Evolutionary conservation across 2,797 vertebrate genomes (phyloP).

Genomic region (Gobio occitaniae): DNA sequence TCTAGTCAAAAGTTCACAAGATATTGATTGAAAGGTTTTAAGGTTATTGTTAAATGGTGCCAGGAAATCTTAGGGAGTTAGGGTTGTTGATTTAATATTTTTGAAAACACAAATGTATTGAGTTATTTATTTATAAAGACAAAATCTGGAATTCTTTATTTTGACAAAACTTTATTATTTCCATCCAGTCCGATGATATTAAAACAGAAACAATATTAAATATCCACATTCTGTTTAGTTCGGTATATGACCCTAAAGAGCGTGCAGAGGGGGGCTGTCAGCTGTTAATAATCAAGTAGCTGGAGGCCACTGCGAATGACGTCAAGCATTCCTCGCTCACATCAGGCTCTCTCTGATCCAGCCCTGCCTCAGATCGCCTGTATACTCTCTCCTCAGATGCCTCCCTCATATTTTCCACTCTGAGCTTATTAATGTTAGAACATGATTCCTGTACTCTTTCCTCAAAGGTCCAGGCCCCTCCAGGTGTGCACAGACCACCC

Average conservation of each 20-base stretch:
- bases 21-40: background rate
- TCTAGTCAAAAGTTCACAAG: background rate
- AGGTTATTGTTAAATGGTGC: background rate
- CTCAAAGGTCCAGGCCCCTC: constrained; percentile 41
- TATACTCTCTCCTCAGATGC: constrained; percentile 43
- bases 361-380: constrained; percentile 42
- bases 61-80: background rate
- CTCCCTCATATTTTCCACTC: constrained; percentile 56
- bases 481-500: constrained; percentile 47
- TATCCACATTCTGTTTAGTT: constrained; percentile 4
- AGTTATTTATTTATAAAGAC: background rate
- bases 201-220: background rate
- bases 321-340: constrained; percentile 63
- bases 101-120: background rate
- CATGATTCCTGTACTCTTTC: constrained; percentile 34
- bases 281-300: constrained; percentile 64
- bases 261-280: constrained; percentile 53
- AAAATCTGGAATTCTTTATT: background rate
- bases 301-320: constrained; percentile 59
- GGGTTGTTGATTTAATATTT: background rate
- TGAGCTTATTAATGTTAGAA: constrained; percentile 57
- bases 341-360: constrained; percentile 58
- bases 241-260: constrained; percentile 37
- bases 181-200: background rate
- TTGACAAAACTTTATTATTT: constrained; percentile 13